These are phyloP conservation scores for Lepidurus arcticus DNA, from an alignment of 1,140 invertebrate genomes.

Conservation along the genomic window DNA sequence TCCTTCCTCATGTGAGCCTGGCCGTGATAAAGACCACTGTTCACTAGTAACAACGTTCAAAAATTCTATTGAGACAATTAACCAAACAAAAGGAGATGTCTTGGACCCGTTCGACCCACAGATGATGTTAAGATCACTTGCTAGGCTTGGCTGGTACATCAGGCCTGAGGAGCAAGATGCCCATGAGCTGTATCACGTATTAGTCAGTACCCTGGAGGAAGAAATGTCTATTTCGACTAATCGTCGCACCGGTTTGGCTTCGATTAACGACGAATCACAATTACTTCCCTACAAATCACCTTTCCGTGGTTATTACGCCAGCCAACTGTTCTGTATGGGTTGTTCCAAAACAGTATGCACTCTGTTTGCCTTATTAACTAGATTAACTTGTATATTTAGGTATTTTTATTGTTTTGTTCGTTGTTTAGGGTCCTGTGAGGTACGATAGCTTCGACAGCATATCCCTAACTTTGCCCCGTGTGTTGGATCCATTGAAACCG, in stretches of 20 bases:
- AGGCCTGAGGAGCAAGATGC: constrained; percentile 86
- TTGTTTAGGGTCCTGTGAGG: constrained; percentile 65
- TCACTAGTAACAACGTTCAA: background rate
- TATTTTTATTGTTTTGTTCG: constrained; percentile 36
- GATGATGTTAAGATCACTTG: constrained; percentile 3
- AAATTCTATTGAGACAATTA: background rate
- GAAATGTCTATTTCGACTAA: constrained; percentile 54
- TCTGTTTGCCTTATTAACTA: constrained; percentile 26
- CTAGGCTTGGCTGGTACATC: constrained; percentile 68
- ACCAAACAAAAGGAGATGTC: background rate
- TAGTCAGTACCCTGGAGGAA: constrained; percentile 78
- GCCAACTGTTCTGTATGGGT: constrained; percentile 70
- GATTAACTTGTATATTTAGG: constrained; percentile 25
- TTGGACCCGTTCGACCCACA: constrained; percentile 15
- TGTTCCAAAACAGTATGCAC: constrained; percentile 66
- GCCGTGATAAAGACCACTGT: background rate
- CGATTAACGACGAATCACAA: background rate
- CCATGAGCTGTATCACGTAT: constrained; percentile 81
- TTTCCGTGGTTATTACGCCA: constrained; percentile 74
- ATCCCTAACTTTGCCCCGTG: constrained; percentile 63
- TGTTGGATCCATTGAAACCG: constrained; percentile 49
- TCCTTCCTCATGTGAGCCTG: background rate
- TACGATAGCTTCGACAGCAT: constrained; percentile 87
- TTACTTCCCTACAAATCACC: constrained; percentile 48
- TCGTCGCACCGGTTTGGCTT: background rate